Evolutionary conservation across 2,797 vertebrate genomes (phyloP).

Genomic region (Acestrorhynchus altus): DNA sequence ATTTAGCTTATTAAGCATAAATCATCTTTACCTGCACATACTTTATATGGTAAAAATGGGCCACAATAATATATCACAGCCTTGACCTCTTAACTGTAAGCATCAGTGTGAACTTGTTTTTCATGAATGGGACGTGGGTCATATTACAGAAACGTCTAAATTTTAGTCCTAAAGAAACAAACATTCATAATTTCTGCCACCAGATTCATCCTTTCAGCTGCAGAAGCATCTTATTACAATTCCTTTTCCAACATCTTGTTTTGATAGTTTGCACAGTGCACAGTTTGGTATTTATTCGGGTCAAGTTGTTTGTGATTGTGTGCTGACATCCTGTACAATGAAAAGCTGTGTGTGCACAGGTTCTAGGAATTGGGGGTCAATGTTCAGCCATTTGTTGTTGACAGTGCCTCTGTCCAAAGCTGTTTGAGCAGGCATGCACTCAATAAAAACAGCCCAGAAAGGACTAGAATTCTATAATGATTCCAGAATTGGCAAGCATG

Average conservation of each 20-base stretch:
- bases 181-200: too few species aligned
- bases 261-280: background rate
- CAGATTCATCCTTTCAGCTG: too few species aligned
- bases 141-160: too few species aligned
- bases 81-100: background rate
- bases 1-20: background rate
- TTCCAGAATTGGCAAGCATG: background rate
- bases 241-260: too few species aligned
- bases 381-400: slow-evolving; percentile 11
- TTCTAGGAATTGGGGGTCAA: background rate
- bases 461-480: too few species aligned
- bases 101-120: background rate
- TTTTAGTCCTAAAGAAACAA: too few species aligned
- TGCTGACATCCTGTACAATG: background rate
- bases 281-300: background rate
- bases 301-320: background rate
- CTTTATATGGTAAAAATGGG: background rate
- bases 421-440: background rate
- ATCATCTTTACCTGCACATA: background rate
- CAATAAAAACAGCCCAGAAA: background rate
- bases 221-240: too few species aligned
- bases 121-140: background rate
- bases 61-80: background rate
- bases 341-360: background rate
- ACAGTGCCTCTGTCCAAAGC: background rate